Conservation (phyloP, 2,113 vertebrate genomes). For the Blennius ocellaris region DNA sequence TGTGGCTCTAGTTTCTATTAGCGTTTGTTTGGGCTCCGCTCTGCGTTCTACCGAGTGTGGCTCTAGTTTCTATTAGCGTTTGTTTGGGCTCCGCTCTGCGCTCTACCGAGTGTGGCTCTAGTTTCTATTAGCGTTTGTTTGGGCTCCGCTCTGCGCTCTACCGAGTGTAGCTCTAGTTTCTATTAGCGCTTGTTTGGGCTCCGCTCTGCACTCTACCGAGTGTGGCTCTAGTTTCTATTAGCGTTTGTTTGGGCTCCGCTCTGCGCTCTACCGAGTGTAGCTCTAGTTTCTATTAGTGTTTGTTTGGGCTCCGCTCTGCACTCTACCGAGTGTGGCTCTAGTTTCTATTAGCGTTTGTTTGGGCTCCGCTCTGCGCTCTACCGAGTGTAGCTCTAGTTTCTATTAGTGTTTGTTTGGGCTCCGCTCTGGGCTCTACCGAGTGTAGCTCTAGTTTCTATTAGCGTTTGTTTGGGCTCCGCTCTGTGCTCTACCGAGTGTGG, state of each 20-base stretch:
- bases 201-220: too few species aligned
- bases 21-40: too few species aligned
- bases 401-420: neutral
- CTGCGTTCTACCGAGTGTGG: too few species aligned
- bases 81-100: neutral
- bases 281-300: neutral
- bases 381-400: neutral
- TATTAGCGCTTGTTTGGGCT: neutral
- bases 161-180: neutral
- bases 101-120: neutral
- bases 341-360: neutral
- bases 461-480: too few species aligned
- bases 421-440: neutral
- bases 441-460: neutral
- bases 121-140: neutral
- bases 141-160: neutral
- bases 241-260: too few species aligned
- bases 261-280: neutral
- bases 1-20: neutral
- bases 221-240: neutral
- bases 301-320: too few species aligned
- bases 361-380: neutral
- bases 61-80: neutral
- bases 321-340: too few species aligned
- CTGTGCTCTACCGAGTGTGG: neutral